Evolutionary conservation across 1,140 invertebrate genomes (phyloP).

Genomic region (Polypedilum vanderplanki): DNA sequence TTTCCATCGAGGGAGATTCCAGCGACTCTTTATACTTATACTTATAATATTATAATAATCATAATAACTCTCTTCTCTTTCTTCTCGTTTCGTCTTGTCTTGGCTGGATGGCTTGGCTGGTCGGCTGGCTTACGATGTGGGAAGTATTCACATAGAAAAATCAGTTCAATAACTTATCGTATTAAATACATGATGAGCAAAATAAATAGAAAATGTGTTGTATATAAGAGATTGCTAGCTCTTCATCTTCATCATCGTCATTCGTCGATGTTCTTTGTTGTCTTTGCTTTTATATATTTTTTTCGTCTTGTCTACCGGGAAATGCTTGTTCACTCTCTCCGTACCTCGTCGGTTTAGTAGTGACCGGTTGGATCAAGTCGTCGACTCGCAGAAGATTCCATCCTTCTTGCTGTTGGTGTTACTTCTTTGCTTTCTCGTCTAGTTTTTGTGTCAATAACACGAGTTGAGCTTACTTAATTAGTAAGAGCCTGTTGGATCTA

Average conservation of each 20-base stretch:
- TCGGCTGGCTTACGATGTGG: conserved; percentile 21
- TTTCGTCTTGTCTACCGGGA: background rate
- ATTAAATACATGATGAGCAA: conserved; percentile 26
- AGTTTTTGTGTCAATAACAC: background rate
- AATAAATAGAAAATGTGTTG: conserved; percentile 19
- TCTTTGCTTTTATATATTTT: background rate
- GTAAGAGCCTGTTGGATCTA: conserved; percentile 20
- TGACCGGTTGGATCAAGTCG: conserved; percentile 22
- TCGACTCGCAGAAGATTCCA: background rate
- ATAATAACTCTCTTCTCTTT: background rate
- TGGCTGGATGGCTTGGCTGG: conserved; percentile 14
- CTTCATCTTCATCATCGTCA: conserved; percentile 2
- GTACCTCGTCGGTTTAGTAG: background rate
- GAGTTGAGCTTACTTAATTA: background rate
- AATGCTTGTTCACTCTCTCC: background rate
- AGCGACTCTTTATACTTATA: background rate
- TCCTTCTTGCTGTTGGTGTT: background rate
- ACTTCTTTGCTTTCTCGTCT: background rate
- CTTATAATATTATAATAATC: background rate
- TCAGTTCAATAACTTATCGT: conserved; percentile 28
- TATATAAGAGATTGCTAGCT: background rate
- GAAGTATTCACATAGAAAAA: conserved; percentile 26
- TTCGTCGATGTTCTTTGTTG: background rate
- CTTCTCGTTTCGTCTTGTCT: background rate
- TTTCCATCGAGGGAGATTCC: background rate